Base-by-base conservation (phyloP, 2,888 invertebrate species). In the Machimus rusticus region DNA sequence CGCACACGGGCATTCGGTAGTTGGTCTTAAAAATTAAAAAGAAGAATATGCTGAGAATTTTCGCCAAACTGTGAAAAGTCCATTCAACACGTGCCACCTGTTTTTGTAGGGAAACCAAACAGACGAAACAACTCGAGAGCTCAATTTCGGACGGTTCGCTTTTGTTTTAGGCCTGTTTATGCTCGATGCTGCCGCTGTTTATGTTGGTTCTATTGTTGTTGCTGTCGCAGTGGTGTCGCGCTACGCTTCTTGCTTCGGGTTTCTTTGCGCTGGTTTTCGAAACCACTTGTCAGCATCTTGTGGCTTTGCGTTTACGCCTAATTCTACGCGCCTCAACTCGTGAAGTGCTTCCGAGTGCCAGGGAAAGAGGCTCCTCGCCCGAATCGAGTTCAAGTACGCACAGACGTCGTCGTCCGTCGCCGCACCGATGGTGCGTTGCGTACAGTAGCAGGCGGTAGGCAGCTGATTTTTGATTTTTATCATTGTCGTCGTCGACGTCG, bases 81-180 rank as follows among this genome's bases (percentile, higher is more conserved):
- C 76, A 76, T 34, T 76, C 76, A 76, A 76, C 76, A 76, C 37
- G 76, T 76, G 76, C 28, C 76, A 76, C 76, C 34, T 34, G 76
- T 76, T 76, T 76, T 31, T 66, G 19, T 66, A 23, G 66, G 66
- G 23, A 66, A 12, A 66, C n/a, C 12, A 66, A 28, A 66, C 66
- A 23, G 66, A 66, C 3, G 9, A 8, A 34, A 34, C 39, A 66
- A 3, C 28, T 66, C 66, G 9, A 66, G 66, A 66, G 66, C 12
- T 66, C 66, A 66, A 66, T 66, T 66, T 66, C 23, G 66, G 66
- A 23, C 28, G 23, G 23, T 66, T 66, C 66, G 66, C 28, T 66
- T 66, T 66, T 66, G 28, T 66, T 66, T 66, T 3, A 66, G 66
- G 19, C 66, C 12, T 19, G 51, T 0, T 46, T 46, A 51, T 66